Base-by-base conservation (phyloP, 2,888 invertebrate genomes). In the Ophion costatus region DNA sequence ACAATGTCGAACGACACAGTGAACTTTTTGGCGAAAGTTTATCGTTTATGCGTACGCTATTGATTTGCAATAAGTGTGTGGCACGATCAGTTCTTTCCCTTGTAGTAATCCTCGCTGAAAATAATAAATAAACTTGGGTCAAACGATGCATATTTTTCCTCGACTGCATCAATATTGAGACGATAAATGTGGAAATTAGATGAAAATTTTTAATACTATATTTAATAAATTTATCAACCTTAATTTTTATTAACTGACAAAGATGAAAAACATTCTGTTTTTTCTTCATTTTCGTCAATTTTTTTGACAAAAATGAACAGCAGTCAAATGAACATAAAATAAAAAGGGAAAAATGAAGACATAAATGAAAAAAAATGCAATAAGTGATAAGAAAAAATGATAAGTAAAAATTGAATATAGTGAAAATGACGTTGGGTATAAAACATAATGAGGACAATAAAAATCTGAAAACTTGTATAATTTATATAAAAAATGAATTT, bases 21-120 rank as follows among this genome's bases (percentile, higher is more conserved):
- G 69, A 42, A 74, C 67, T 61, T 63, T 74, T 67, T 77, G 69
- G 70, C 76, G 51, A 61, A 78, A 56, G 63, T 71, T 56, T 29
- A 64, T 82, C 64, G 63, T 73, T 70, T 57, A 74, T 51, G 66
- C 17, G 77, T 80, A 80, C 71, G 67, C 38, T 84, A 66, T 69
- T 81, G 74, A 73, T 70, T 77, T 70, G 59, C 22, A 57, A 69
- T 77, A 20, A 51, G 67, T 57, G 17, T 11, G 57, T 57, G 51
- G 77, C 67, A 45, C 75, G 63, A 74, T 88, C 86, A 88, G 87
- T 94, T 93, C 88, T 95, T 95, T 85, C 95, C 95, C 88, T 96
- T 96, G 93, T 95, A 96, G 94, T 95, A 96, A 92, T 96, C 96
- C 94, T 96, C 96, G 93, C 96, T 96, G 95, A 71, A 95, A 96